phyloP scores from a whole-genome alignment of 2,888 invertebrate genomes.

The Himalopsyche japonica region DNA sequence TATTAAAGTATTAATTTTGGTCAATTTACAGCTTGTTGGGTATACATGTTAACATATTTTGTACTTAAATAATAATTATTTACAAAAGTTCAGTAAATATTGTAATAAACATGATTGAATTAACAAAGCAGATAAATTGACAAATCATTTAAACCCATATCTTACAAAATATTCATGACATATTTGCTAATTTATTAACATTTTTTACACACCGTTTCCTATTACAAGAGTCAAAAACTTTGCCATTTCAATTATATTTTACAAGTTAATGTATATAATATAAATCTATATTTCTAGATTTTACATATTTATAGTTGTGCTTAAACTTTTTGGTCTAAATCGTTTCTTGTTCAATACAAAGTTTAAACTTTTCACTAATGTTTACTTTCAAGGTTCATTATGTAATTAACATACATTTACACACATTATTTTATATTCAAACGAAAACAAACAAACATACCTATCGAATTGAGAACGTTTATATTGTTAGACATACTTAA shows the following conservation, averaged over 20 bases:
- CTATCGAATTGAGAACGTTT: too few relatives aligned
- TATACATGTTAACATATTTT: neutral
- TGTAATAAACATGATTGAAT: neutral
- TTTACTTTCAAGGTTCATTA: neutral
- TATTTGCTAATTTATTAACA: neutral
- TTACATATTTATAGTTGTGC: constrained; percentile 31
- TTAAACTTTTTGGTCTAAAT: constrained; percentile 29
- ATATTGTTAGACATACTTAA: too few relatives aligned
- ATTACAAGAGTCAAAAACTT: neutral
- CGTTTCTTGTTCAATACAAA: neutral
- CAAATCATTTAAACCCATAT: neutral
- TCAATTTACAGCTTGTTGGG: neutral
- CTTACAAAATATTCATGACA: neutral
- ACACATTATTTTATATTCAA: neutral
- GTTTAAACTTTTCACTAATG: neutral
- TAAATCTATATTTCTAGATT: constrained; percentile 5
- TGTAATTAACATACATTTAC: neutral
- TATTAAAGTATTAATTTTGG: neutral
- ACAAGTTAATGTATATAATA: constrained; percentile 17
- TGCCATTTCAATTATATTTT: neutral
- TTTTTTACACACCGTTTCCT: neutral
- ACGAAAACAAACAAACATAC: neutral
- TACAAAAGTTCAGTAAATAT: neutral
- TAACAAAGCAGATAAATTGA: neutral
- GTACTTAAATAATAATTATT: neutral